Conservation (phyloP, 2,797 vertebrate genomes). For the Pseudochromis fuscus region DNA sequence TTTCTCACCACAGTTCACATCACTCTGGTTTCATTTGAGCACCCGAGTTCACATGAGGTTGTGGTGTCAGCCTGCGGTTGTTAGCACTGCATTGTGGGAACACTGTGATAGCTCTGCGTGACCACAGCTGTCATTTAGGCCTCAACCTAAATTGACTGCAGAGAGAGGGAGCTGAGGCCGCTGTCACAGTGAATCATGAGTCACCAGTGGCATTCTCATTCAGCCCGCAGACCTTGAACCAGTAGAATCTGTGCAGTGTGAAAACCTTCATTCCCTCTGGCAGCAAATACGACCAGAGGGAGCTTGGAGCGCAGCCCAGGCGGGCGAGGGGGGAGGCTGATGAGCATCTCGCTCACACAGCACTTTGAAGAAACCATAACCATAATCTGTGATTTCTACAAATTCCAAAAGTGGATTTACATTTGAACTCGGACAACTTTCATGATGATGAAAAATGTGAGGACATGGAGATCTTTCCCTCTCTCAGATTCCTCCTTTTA, state of each 20-base stretch:
- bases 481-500: constrained; percentile 5
- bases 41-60: constrained; percentile 61
- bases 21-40: constrained; percentile 41
- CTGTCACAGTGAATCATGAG: constrained; percentile 67
- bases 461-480: neutral
- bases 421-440: constrained; percentile 44
- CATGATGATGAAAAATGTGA: constrained; percentile 31
- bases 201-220: constrained; percentile 66
- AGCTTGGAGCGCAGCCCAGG: constrained; percentile 28
- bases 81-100: constrained; percentile 70
- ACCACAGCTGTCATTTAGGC: constrained; percentile 69
- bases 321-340: constrained; percentile 12
- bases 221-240: constrained; percentile 58
- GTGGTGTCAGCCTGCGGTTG: constrained; percentile 65
- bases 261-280: constrained; percentile 60
- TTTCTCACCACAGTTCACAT: constrained; percentile 27
- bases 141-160: constrained; percentile 49
- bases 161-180: constrained; percentile 46
- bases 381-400: constrained; percentile 55
- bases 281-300: constrained; percentile 40
- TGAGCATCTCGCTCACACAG: constrained; percentile 34
- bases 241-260: constrained; percentile 56
- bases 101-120: constrained; percentile 42
- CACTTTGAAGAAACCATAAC: constrained; percentile 45
- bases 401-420: constrained; percentile 56